These are phyloP conservation scores for Salvator merianae DNA, from an alignment of 2,113 vertebrate genomes.

Conservation along the genomic window DNA sequence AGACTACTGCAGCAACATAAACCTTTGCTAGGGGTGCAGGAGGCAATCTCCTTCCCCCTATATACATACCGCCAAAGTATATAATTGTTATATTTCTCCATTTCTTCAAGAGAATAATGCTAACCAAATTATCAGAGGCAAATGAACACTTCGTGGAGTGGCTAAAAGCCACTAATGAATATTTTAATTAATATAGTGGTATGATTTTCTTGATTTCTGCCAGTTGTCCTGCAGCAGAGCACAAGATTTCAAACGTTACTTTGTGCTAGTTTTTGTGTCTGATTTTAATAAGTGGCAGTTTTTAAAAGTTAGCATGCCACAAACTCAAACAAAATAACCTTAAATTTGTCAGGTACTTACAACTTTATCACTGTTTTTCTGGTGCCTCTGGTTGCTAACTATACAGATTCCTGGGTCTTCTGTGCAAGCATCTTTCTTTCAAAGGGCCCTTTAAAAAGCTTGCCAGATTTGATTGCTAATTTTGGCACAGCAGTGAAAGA, in stretches of 20 bases:
- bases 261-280: neutral
- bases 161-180: neutral
- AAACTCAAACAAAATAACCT: neutral
- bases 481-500: neutral
- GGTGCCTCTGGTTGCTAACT: slow-evolving; percentile 12
- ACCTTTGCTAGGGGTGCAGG: neutral
- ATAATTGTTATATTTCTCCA: neutral
- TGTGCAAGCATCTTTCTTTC: slow-evolving; percentile 10
- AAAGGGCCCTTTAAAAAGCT: neutral
- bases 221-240: neutral
- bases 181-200: neutral
- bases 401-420: accelerated
- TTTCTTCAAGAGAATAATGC: neutral
- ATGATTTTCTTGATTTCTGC: neutral
- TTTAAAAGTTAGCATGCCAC: neutral
- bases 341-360: slow-evolving; percentile 6
- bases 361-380: neutral
- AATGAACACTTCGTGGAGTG: neutral
- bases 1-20: neutral
- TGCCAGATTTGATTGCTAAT: slow-evolving; percentile 5
- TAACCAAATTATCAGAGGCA: neutral
- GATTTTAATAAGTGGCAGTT: neutral
- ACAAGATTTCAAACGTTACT: neutral
- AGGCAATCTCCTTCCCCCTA: neutral
- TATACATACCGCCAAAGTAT: neutral